Evolutionary conservation across 1,140 invertebrate genomes (phyloP).

Genomic region (Hypsibius dujardini): DNA sequence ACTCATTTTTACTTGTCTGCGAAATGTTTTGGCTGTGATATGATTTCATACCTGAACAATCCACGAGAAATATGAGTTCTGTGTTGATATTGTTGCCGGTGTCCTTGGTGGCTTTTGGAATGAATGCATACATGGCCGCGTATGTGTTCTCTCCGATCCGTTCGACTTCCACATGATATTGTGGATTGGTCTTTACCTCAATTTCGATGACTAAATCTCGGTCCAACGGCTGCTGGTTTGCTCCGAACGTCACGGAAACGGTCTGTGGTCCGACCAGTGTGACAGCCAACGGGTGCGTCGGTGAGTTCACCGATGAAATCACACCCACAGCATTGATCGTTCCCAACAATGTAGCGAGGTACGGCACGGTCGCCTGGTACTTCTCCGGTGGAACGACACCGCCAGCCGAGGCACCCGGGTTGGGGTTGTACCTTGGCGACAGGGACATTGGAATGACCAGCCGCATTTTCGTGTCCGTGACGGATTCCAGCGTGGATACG

Average conservation of each 20-base stretch:
- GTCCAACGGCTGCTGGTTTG: neutral
- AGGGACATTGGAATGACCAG: neutral
- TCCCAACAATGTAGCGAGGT: neutral
- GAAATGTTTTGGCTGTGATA: constrained; percentile 25
- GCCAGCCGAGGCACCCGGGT: neutral
- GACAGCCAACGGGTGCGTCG: neutral
- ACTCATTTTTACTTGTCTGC: constrained; percentile 27
- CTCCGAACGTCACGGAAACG: neutral
- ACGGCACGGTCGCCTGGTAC: neutral
- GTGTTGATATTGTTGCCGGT: constrained; percentile 23
- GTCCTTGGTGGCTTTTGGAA: neutral
- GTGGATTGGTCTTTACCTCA: neutral
- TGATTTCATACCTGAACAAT: constrained; percentile 25
- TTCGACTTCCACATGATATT: neutral
- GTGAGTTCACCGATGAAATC: neutral
- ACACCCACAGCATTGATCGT: neutral
- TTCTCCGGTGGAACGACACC: neutral
- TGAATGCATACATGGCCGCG: neutral
- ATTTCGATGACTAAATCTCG: constrained; percentile 5
- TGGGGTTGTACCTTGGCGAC: neutral
- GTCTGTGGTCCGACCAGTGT: neutral
- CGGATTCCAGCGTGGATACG: neutral
- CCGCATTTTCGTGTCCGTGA: neutral
- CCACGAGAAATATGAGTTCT: constrained; percentile 29
- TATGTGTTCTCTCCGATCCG: neutral